phyloP scores from a whole-genome alignment of 2,797 vertebrate species.

The Fundulus diaphanus region DNA sequence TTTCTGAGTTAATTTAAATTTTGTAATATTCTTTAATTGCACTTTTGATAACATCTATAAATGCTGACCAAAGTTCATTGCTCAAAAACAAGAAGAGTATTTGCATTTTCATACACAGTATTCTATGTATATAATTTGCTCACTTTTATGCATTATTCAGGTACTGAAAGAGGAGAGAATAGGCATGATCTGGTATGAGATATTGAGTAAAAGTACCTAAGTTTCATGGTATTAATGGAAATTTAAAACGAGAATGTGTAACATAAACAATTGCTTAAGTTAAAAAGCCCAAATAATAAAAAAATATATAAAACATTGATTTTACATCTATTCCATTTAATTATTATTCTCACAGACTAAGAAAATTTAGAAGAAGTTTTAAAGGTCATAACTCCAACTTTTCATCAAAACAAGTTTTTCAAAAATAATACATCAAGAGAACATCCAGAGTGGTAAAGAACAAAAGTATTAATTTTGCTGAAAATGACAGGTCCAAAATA shows the following conservation, averaged over 20 bases:
- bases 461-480: too few species aligned
- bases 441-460: too few species aligned
- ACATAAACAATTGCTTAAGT: background rate
- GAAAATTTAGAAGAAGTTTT: background rate
- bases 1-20: slow-evolving; percentile 71
- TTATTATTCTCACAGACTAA: background rate
- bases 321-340: background rate
- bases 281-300: background rate
- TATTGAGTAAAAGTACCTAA: background rate
- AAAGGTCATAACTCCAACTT: too few species aligned
- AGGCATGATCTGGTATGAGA: background rate
- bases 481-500: too few species aligned
- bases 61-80: slow-evolving; percentile 50
- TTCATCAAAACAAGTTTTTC: too few species aligned
- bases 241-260: background rate
- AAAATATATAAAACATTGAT: background rate
- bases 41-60: slow-evolving; percentile 51
- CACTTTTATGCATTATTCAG: slow-evolving; percentile 7
- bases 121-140: slow-evolving; percentile 15
- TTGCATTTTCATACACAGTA: slow-evolving; percentile 28
- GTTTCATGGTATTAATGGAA: background rate
- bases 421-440: too few species aligned
- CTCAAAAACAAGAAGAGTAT: slow-evolving; percentile 30
- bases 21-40: slow-evolving; percentile 23
- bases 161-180: slow-evolving; percentile 4